Conservation (phyloP, 2,888 invertebrate genomes). For the Synanthedon vespiformis region DNA sequence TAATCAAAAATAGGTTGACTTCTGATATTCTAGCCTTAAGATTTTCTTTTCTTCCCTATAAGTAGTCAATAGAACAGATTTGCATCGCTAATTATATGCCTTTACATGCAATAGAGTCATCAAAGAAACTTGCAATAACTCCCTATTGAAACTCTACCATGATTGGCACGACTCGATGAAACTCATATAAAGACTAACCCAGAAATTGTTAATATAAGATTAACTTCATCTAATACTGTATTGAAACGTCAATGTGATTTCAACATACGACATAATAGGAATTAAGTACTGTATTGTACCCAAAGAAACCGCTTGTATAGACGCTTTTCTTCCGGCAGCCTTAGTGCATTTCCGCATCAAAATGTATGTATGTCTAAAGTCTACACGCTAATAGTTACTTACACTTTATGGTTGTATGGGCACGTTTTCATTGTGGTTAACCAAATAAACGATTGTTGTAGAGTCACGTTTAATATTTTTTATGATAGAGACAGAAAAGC, state of each 20-base stretch:
- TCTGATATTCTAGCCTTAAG: no score
- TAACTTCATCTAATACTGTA: no score
- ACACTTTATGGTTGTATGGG: background rate
- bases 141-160: background rate
- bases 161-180: background rate
- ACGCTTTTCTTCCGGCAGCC: slow-evolving; percentile 29
- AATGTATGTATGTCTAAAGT: no score
- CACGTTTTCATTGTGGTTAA: background rate
- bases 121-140: background rate
- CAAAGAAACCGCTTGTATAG: slow-evolving; percentile 20
- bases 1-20: no score
- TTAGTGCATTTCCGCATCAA: slow-evolving; percentile 16
- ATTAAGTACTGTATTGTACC: slow-evolving; percentile 36
- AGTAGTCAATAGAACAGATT: no score
- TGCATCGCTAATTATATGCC: background rate
- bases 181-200: background rate
- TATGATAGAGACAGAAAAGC: background rate
- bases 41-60: no score
- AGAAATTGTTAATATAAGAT: no score
- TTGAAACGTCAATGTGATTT: slow-evolving; percentile 16
- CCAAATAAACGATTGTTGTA: background rate
- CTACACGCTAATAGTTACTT: no score
- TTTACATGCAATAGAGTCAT: slow-evolving; percentile 1
- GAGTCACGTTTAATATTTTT: background rate
- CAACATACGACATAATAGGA: slow-evolving; percentile 22